Percentiles rank a stretch among this genome's conserved stretches.
Conservation (phyloP, 2,113 vertebrate genomes). For the Lipophrys pholis region DNA sequence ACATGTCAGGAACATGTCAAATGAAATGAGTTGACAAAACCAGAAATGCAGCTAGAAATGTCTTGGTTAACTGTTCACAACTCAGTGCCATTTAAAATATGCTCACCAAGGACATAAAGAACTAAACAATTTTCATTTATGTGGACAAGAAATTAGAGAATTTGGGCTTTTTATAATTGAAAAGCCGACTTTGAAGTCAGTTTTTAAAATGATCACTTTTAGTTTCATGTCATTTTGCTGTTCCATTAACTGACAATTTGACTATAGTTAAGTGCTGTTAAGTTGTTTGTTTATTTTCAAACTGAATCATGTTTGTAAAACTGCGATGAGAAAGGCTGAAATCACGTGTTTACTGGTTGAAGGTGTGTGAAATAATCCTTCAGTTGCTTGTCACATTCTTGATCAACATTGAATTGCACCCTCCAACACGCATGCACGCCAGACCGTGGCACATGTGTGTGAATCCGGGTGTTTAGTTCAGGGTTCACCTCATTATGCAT, state of each 20-base stretch:
- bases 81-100: too few species aligned
- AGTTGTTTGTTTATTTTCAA: background rate
- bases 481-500: slow-evolving; percentile 49
- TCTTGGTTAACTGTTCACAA: too few species aligned
- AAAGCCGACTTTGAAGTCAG: too few species aligned
- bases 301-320: background rate
- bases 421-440: background rate
- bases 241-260: background rate
- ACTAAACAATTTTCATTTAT: too few species aligned
- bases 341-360: background rate
- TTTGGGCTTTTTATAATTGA: too few species aligned
- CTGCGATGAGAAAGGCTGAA: background rate
- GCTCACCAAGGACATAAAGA: too few species aligned
- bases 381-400: background rate
- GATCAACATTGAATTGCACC: background rate
- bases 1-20: too few species aligned
- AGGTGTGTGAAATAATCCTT: slow-evolving; percentile 1
- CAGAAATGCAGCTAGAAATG: too few species aligned
- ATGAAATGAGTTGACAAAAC: too few species aligned
- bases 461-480: slow-evolving; percentile 24
- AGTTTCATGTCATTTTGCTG: background rate
- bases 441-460: background rate
- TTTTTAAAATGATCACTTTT: too few species aligned
- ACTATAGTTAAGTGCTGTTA: too few species aligned
- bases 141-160: too few species aligned